phyloP scores from a whole-genome alignment of 2,113 vertebrate genomes.

The Cyphomyrus plagiostoma region DNA sequence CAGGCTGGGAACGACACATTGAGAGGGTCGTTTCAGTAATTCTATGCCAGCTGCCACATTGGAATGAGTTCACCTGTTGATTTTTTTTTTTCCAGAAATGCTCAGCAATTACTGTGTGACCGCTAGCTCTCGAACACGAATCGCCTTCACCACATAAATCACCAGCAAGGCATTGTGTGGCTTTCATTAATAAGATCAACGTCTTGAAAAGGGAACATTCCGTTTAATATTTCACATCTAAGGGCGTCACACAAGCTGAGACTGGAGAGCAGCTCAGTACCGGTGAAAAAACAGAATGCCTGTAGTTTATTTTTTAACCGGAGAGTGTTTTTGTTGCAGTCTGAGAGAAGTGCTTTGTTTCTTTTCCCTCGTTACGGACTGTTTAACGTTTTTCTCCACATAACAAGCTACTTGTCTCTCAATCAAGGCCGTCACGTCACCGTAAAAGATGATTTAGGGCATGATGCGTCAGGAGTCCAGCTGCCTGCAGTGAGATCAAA shows the following conservation, averaged over 20 bases:
- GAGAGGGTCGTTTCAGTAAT: conserved; percentile 18
- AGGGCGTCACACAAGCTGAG: not conserved
- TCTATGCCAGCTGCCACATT: conserved; percentile 27
- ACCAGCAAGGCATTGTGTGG: conserved; percentile 6
- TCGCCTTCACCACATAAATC: conserved; percentile 34
- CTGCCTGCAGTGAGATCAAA: not conserved
- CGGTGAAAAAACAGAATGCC: not conserved
- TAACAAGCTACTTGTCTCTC: not conserved
- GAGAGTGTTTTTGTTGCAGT: not conserved
- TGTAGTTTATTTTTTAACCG: not conserved
- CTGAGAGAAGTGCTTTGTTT: not conserved
- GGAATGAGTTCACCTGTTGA: conserved; percentile 35
- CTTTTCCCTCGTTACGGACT: not conserved
- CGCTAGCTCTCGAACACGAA: conserved; percentile 32
- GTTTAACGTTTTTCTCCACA: not conserved
- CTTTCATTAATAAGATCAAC: conserved; percentile 7
- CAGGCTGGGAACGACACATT: not conserved
- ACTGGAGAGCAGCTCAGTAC: not conserved
- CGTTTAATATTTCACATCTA: not conserved
- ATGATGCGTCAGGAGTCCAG: not conserved
- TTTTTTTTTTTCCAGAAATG: conserved; percentile 19
- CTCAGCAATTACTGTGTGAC: conserved; percentile 26
- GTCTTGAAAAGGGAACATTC: not conserved
- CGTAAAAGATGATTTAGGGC: not conserved
- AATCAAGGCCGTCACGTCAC: not conserved